Base-by-base conservation (phyloP, 92 coral and sea anemone genomes). In the Actinostola sp. region DNA sequence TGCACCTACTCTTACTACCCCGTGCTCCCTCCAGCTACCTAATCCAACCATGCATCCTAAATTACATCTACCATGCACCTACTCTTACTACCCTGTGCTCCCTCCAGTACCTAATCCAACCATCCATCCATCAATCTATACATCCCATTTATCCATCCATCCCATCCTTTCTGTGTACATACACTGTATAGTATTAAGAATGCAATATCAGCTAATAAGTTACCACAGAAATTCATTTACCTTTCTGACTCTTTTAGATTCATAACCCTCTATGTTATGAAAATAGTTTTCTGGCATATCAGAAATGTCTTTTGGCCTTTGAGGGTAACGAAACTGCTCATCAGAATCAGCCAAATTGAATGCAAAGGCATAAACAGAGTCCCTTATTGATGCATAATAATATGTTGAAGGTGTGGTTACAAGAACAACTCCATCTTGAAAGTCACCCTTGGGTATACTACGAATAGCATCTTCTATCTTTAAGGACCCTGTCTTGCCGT, bases 281-380 rank as follows among this genome's bases (percentile, higher is more conserved):
- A 85, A 92, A 46, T 82, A 95, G 67, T 70, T 91, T 33, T 61
- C 72, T 1, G 89, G 91, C 41, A 82, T 62, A 41, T 61, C 73
- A 23, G 63, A 52, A 54, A 75, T 76, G 33, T 61, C 72, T 30
- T 82, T 76, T 13, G 97, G 97, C 56, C 86, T 82, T 8, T 81
- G 71, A 8, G 97, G 97, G 62, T 97, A 72, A 68, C 97, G 77
- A 75, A 89, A 95, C 27, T 79, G 78, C 61, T 69, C 81, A 68
- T 95, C 99, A 15, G 99, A 88, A 80, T 95, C 99, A 19, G 91
- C 97, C 42, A 95, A 77, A 81, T 89, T 95, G 77, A 95, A 95
- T 27, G 99, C 97, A 78, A 95, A 95, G 24, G 93, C 91, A 64
- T 95, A 95, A 35, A 86, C 93, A 21, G 99, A 95, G 85, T 95